Percentiles rank a stretch among this genome's conserved stretches.
Conservation (phyloP, 2,888 invertebrate genomes). For the Ormia ochracea region DNA sequence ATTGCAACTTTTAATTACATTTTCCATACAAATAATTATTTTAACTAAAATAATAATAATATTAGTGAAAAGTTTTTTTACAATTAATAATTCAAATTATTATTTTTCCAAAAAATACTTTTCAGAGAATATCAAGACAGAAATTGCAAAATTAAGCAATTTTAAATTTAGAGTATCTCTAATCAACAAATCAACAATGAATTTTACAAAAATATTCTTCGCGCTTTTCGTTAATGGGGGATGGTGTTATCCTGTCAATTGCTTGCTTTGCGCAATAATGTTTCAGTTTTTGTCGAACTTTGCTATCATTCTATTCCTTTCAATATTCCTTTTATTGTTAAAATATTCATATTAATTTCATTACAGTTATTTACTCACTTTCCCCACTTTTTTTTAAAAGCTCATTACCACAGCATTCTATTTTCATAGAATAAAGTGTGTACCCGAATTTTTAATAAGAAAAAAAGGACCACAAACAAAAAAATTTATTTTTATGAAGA, state of each 20-base stretch:
- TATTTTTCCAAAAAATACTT: too few species aligned
- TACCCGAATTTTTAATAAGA: neutral
- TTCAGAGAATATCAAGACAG: too few species aligned
- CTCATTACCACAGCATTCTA: constrained; percentile 36
- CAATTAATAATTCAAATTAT: too few species aligned
- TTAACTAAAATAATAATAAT: too few species aligned
- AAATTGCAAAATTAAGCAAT: constrained; percentile 39
- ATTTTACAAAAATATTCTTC: constrained; percentile 27
- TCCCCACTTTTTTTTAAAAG: constrained; percentile 40
- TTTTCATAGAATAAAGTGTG: neutral
- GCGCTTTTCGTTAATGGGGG: constrained; percentile 46
- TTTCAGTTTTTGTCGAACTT: constrained; percentile 34
- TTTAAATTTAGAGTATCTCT: neutral
- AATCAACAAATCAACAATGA: neutral
- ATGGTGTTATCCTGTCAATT: constrained; percentile 52
- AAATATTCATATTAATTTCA: constrained; percentile 64
- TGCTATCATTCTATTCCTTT: constrained; percentile 22
- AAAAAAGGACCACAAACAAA: too few species aligned
- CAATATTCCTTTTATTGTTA: constrained; percentile 41
- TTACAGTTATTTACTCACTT: constrained; percentile 49
- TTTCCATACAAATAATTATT: too few species aligned
- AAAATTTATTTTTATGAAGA: too few species aligned
- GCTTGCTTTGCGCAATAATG: constrained; percentile 49
- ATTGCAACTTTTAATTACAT: too few species aligned
- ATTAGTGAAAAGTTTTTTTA: too few species aligned